Base-by-base conservation (phyloP, 2,888 invertebrate species). In the Caenorhabditis afra region DNA sequence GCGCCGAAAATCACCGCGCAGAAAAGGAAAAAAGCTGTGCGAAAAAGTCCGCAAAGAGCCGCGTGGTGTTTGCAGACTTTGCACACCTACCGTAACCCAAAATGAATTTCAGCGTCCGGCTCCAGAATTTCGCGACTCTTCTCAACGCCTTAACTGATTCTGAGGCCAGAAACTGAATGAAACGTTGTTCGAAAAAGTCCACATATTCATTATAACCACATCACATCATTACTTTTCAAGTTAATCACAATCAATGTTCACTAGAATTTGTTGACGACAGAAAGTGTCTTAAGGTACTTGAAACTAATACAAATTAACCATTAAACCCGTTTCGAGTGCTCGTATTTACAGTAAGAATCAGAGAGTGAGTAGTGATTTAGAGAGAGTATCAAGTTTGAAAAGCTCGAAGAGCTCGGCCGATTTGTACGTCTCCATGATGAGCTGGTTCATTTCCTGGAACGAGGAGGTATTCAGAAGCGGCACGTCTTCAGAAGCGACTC, bases 371-470 rank as follows among this genome's bases (percentile, higher is more conserved):
- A 79, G 62, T 23, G 57, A 61, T 67, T 79, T 79, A 5, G 73
- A 73, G 22, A 79, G 64, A 53, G 44, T 22, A 37, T 81, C 81
- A 4, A 81, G 23, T 61, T 75, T 74, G 61, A 81, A 81, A 0
- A 81, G 49, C 1, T 20, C 61, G 52, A 81, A 81, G 7, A 81
- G 45, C 20, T 81, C 81, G 0, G 74, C 81, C 10, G 71, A 77
- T 58, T 81, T 78, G 65, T 74, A 81, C 0, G 66, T 78, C 22
- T 81, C 81, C 74, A 81, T 74, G 35, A 81, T 75, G 11, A 78
- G 37, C 20, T 75, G 74, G 41, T 78, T 74, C 70, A 81, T 78
- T 75, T 81, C 81, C 81, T 81, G 66, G 0, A 79, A 70, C 2
- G 23, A 57, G n/a, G n/a, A n/a, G n/a, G n/a, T 75, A 66, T 81